Conservation (phyloP, 2,797 vertebrate species). For the Hemitrygon akajei region DNA sequence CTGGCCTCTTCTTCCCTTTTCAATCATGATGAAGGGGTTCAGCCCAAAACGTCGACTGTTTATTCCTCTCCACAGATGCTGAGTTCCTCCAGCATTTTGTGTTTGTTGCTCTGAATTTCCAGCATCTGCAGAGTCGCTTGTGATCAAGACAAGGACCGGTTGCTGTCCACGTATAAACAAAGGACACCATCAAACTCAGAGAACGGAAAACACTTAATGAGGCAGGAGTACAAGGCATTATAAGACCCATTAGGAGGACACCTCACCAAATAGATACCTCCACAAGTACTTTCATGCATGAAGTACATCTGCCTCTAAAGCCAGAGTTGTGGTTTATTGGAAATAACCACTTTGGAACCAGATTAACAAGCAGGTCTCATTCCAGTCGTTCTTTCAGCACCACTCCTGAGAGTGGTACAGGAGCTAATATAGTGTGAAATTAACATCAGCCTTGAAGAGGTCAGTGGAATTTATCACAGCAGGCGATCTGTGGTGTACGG, state of each 20-base stretch:
- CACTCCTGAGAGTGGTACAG: neutral
- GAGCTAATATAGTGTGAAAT: constrained; percentile 33
- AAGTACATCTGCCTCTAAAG: neutral
- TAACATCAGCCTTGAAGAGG: constrained; percentile 31
- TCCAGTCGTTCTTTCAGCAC: neutral
- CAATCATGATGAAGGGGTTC: no score
- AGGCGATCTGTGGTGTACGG: neutral
- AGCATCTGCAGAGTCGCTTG: no score
- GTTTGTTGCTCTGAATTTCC: no score
- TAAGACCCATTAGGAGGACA: no score
- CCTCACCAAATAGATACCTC: neutral
- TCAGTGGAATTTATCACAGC: constrained; percentile 27
- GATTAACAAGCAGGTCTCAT: neutral
- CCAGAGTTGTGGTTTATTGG: neutral
- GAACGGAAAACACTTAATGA: neutral
- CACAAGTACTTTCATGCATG: neutral
- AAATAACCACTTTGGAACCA: neutral
- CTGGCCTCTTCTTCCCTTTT: no score
- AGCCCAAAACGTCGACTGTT: no score
- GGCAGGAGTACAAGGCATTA: neutral
- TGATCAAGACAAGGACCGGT: neutral
- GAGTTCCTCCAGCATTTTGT: no score
- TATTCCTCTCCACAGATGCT: no score
- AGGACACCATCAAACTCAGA: neutral
- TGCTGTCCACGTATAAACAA: neutral